phyloP scores from a whole-genome alignment of 1,140 invertebrate genomes.

The Pseudomyrmex pallidus region DNA sequence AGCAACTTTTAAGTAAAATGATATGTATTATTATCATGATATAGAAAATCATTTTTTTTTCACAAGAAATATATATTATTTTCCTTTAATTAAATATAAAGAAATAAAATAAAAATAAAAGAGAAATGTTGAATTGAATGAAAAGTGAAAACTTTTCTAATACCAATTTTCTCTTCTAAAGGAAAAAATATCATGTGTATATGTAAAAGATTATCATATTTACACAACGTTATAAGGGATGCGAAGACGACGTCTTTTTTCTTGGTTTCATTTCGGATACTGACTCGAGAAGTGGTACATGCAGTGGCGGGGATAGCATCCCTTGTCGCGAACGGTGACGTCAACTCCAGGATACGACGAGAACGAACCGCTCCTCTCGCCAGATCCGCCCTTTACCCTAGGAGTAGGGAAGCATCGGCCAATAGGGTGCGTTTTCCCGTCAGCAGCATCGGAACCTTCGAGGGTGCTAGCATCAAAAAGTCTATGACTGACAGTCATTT shows the following conservation, averaged over 20 bases:
- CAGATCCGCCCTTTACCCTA: conserved; percentile 74
- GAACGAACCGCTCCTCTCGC: conserved; percentile 67
- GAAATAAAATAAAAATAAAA: too few species aligned
- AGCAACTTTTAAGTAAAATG: background rate
- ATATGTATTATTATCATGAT: background rate
- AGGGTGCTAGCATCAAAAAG: conserved; percentile 75
- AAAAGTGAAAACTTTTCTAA: too few species aligned
- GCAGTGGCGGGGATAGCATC: conserved; percentile 56
- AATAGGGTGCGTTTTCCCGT: conserved; percentile 62
- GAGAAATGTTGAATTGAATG: too few species aligned
- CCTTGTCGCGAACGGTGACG: conserved; percentile 35
- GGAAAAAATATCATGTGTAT: background rate
- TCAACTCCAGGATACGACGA: conserved; percentile 56
- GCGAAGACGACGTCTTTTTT: conserved; percentile 67
- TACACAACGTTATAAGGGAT: conserved; percentile 21
- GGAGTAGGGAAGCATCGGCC: conserved; percentile 76
- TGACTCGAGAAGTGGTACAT: conserved; percentile 48
- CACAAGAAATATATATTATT: too few species aligned
- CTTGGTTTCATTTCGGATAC: conserved; percentile 41
- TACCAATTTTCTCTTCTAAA: background rate
- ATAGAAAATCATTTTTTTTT: too few species aligned
- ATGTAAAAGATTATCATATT: background rate
- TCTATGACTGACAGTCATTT: conserved; percentile 79
- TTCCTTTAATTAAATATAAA: background rate
- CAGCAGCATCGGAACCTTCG: conserved; percentile 68